Evolutionary conservation across 2,888 invertebrate genomes (phyloP).

Genomic region (Apamea crenata): DNA sequence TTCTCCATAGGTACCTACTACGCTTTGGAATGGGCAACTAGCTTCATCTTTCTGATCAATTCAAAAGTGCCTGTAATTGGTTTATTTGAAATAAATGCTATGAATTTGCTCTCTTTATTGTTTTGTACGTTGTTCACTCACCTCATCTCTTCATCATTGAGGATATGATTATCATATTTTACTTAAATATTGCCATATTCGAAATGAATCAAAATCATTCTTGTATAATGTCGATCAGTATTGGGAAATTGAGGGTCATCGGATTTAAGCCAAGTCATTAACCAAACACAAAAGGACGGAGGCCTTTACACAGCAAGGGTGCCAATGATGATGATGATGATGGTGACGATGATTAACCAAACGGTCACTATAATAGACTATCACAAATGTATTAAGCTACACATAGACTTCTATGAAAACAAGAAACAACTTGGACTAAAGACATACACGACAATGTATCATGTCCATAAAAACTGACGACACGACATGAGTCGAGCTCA

Average conservation of each 20-base stretch:
- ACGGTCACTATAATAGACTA: background rate
- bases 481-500: conserved; percentile 19
- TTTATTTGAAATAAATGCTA: too few relatives aligned
- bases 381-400: background rate
- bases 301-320: background rate
- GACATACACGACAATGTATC: conserved; percentile 26
- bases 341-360: background rate
- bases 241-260: background rate
- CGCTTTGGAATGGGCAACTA: too few relatives aligned
- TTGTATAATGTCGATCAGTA: background rate
- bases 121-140: background rate
- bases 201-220: background rate
- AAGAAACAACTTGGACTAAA: conserved; percentile 12
- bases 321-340: background rate
- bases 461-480: conserved; percentile 45
- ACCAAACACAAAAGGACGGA: background rate
- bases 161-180: background rate
- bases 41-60: too few relatives aligned
- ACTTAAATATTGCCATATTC: background rate
- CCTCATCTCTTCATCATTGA: background rate
- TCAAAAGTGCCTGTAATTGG: too few relatives aligned
- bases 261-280: background rate
- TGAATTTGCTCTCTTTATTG: too few relatives aligned
- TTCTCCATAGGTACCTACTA: too few relatives aligned
- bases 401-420: background rate